Evolutionary conservation across 2,113 vertebrate genomes (phyloP).

Genomic region (Oryzias javanicus): DNA sequence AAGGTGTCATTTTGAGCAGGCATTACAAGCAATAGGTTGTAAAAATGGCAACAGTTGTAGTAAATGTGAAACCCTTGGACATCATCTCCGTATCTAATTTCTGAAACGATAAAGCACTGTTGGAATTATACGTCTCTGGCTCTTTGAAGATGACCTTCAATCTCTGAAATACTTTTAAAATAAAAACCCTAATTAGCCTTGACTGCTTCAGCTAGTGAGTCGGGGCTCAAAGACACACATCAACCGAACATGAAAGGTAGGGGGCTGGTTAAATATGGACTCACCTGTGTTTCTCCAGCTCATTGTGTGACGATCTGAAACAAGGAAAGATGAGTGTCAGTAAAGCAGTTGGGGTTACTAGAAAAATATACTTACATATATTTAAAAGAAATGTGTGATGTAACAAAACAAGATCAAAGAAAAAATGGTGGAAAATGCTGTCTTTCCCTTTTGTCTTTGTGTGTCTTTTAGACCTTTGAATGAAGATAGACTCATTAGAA

Average conservation of each 20-base stretch:
- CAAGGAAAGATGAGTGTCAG: slow-evolving; percentile 31
- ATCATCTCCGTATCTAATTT: slow-evolving; percentile 39
- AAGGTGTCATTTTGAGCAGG: slow-evolving; percentile 30
- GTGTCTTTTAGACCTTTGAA: no score
- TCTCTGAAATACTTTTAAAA: slow-evolving; percentile 13
- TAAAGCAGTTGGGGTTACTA: background rate
- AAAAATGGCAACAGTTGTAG: slow-evolving; percentile 44
- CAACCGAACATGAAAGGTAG: slow-evolving; percentile 1
- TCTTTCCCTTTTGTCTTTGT: no score
- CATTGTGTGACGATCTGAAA: slow-evolving; percentile 96
- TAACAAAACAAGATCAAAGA: slow-evolving; percentile 15
- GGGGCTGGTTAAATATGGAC: slow-evolving; percentile 28
- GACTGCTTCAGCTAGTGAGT: background rate
- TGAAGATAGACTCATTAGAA: no score
- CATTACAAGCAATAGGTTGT: slow-evolving; percentile 17
- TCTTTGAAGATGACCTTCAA: slow-evolving; percentile 35
- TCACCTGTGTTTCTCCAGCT: slow-evolving; percentile 99
- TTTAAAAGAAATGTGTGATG: slow-evolving; percentile 12
- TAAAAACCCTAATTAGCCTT: slow-evolving; percentile 8
- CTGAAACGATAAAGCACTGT: slow-evolving; percentile 8
- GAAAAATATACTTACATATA: slow-evolving; percentile 4
- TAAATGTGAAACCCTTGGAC: slow-evolving; percentile 36
- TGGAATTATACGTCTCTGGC: slow-evolving; percentile 32
- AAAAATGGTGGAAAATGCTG: slow-evolving; percentile 7
- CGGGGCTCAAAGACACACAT: slow-evolving; percentile 7